Conservation (phyloP, 2,888 invertebrate species). For the Ectemnius cavifrons region DNA sequence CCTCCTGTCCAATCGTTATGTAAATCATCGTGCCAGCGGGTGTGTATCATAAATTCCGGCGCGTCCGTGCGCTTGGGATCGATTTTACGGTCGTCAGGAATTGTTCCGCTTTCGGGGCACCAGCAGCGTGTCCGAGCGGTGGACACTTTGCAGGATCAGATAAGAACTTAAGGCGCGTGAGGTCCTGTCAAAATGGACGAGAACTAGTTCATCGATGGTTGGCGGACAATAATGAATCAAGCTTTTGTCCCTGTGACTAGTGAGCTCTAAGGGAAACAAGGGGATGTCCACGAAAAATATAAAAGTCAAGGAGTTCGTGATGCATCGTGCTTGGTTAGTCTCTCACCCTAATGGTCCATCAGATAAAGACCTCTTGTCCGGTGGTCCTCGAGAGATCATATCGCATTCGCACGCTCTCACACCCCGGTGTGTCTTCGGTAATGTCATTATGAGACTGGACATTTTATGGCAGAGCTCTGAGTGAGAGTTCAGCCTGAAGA, state of each 20-base stretch:
- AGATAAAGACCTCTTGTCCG: constrained; percentile 66
- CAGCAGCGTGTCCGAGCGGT: background rate
- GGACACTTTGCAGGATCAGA: constrained; percentile 42
- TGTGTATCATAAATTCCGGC: background rate
- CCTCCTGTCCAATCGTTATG: constrained; percentile 1
- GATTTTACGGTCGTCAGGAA: constrained; percentile 5
- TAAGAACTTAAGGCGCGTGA: constrained; percentile 35
- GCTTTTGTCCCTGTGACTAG: constrained; percentile 12
- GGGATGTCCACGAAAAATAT: constrained; percentile 54
- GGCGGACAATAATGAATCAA: constrained; percentile 42
- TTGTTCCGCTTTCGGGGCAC: background rate
- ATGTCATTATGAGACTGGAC: constrained; percentile 62
- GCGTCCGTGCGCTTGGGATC: background rate
- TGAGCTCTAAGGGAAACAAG: constrained; percentile 41
- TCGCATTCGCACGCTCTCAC: constrained; percentile 66
- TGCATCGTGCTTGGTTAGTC: constrained; percentile 59
- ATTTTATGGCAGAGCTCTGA: constrained; percentile 52
- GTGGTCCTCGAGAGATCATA: constrained; percentile 61
- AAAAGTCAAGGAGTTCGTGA: constrained; percentile 65
- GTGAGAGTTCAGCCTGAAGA: constrained; percentile 25
- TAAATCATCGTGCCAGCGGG: background rate
- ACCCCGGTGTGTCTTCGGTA: constrained; percentile 53
- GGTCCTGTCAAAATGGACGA: constrained; percentile 45
- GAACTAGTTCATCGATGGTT: constrained; percentile 46
- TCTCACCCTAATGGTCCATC: constrained; percentile 70